A percentile compares a stretch with the other conserved stretches of the same genome.
These are phyloP conservation scores for Oreochromis niloticus DNA, from an alignment of 2,113 vertebrate species.

Conservation along the genomic window DNA sequence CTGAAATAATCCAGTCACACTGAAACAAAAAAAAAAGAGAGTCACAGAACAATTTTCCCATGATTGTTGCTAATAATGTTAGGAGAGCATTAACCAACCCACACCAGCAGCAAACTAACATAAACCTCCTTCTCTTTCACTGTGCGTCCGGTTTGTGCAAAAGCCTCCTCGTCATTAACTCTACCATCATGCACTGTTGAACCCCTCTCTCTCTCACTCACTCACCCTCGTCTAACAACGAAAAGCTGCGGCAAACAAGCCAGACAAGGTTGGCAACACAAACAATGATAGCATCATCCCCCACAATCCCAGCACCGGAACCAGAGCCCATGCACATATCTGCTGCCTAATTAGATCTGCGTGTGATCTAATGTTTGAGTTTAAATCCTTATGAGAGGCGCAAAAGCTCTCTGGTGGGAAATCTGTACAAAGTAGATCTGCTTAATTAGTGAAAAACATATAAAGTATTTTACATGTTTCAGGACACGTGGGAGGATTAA, in stretches of 20 bases:
- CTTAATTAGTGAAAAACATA: slow-evolving; percentile 15
- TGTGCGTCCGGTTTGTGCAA: not conserved
- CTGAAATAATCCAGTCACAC: not conserved
- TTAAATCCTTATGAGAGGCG: slow-evolving; percentile 15
- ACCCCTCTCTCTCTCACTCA: not conserved
- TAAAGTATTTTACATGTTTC: not conserved
- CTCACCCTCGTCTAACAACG: not conserved
- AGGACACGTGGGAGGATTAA: not conserved
- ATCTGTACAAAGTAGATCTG: slow-evolving; percentile 12
- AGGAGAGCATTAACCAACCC: not conserved
- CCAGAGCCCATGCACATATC: not conserved
- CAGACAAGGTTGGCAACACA: slow-evolving; percentile 8
- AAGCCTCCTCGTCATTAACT: not conserved
- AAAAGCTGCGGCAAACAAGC: not conserved
- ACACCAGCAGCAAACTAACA: not conserved
- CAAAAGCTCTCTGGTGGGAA: slow-evolving; percentile 5
- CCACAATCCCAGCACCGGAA: not conserved
- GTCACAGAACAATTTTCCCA: not conserved
- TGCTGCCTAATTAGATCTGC: slow-evolving; percentile 18
- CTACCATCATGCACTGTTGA: not conserved
- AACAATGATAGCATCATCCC: slow-evolving; percentile 5
- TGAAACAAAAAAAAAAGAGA: not conserved
- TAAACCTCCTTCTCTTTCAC: not conserved
- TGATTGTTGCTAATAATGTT: not conserved
- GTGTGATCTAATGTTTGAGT: slow-evolving; percentile 16